phyloP scores from a whole-genome alignment of 2,797 vertebrate genomes.

The Bovichtus diacanthus region DNA sequence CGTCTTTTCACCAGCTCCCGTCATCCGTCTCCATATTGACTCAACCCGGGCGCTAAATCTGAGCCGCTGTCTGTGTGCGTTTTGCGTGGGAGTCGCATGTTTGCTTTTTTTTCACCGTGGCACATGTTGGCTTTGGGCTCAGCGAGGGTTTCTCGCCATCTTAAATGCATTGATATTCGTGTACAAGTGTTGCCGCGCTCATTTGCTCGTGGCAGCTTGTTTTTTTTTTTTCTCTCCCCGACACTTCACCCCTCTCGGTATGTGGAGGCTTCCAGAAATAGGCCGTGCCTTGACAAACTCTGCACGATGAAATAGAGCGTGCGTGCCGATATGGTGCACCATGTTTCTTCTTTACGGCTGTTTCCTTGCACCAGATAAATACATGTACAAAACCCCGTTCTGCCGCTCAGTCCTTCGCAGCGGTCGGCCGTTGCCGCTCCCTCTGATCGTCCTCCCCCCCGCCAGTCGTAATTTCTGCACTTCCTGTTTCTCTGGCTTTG shows the following conservation, averaged over 20 bases:
- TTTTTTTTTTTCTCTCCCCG: too few species aligned
- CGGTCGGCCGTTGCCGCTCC: conserved; percentile 7
- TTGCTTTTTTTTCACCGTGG: conserved; percentile 49
- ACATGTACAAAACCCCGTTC: too few species aligned
- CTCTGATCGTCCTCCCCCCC: conserved; percentile 48
- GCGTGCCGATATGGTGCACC: background rate
- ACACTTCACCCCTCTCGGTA: conserved; percentile 1
- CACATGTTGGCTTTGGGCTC: conserved; percentile 55
- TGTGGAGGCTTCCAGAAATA: conserved; percentile 37
- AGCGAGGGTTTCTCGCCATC: conserved; percentile 46
- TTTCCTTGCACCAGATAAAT: conserved; percentile 26
- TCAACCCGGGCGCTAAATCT: conserved; percentile 63
- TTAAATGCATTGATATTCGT: conserved; percentile 56
- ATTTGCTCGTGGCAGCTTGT: conserved; percentile 35
- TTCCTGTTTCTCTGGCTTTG: conserved; percentile 59
- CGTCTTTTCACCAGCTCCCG: conserved; percentile 42
- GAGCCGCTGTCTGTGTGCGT: background rate
- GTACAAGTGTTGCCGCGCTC: conserved; percentile 45
- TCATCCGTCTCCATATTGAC: conserved; percentile 66
- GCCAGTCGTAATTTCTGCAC: conserved; percentile 59
- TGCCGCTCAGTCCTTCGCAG: conserved; percentile 31
- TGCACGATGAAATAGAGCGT: conserved; percentile 3
- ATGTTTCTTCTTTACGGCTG: conserved; percentile 34
- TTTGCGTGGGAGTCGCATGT: conserved; percentile 37
- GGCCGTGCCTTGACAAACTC: conserved; percentile 26